Evolutionary conservation across 2,888 invertebrate species (phyloP).

Genomic region (Cerastis leucographa): DNA sequence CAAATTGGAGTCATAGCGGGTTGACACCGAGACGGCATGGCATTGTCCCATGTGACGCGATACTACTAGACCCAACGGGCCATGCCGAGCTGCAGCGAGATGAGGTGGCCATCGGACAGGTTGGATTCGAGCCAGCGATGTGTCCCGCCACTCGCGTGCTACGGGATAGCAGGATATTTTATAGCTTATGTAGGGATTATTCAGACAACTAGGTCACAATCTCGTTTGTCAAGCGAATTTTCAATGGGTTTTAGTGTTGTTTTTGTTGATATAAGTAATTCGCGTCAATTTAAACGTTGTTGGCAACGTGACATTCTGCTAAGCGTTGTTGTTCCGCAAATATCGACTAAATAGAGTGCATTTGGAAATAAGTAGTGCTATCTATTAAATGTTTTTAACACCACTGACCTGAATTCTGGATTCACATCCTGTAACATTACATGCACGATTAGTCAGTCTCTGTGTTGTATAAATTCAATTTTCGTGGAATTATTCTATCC

Average conservation of each 20-base stretch:
- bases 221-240: conserved; percentile 72
- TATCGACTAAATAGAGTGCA: conserved; percentile 35
- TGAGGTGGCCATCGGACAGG: conserved; percentile 70
- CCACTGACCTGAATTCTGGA: conserved; percentile 39
- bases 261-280: conserved; percentile 57
- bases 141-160: conserved; percentile 73
- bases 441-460: conserved; percentile 43
- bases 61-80: conserved; percentile 68
- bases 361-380: conserved; percentile 24
- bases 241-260: conserved; percentile 63
- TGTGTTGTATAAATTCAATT: conserved; percentile 49
- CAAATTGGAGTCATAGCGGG: conserved; percentile 72
- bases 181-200: conserved; percentile 77
- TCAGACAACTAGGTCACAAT: conserved; percentile 75
- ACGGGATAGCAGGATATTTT: conserved; percentile 75
- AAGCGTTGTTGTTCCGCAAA: conserved; percentile 38
- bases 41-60: conserved; percentile 74
- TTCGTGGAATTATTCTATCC: conserved; percentile 46
- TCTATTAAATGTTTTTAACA: conserved; percentile 34
- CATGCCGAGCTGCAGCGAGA: conserved; percentile 63
- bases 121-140: conserved; percentile 82
- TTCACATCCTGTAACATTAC: conserved; percentile 47
- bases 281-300: conserved; percentile 24
- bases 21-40: conserved; percentile 68
- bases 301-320: conserved; percentile 16